Evolutionary conservation across 2,797 vertebrate species (phyloP), one percentile per base, ranked within the genome.

Genomic region (Phoxinus dragarum): DNA sequence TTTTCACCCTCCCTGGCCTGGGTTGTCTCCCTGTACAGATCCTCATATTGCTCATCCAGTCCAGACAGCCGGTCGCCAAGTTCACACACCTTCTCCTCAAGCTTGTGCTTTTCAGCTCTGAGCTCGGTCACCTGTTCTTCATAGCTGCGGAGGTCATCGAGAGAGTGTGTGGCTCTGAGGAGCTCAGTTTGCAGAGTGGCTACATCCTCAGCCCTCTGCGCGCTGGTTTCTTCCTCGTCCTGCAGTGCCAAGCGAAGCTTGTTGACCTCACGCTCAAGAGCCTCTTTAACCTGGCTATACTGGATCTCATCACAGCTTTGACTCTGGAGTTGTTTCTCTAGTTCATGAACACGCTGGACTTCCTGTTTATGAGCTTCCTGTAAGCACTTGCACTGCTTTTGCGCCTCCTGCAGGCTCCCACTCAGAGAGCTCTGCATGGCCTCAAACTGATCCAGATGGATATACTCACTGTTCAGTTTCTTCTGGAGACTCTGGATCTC

Each of bases 151-250:
- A 96, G 90, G 6, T 96, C 95, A 38, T 93, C 90, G 0, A 98
- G 77, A 0, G 95, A 94, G 82, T 94, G 95, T 0, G 92, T 97
- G 64, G 95, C 92, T 14, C 84, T 94, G 47, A 94, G 95, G 52
- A 98, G 92, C 92, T 98, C 97, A 0, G 88, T 93, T 86, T 94
- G 97, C 85, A 99, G 92, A 67, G 92, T 92, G 1, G 93, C 89
- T 34, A 97, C 89, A 0, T 98, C 95, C 83, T 96, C 89, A 0
- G 91, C 92, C 90, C 94, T 95, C 83, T 87, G 93, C 9, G 80
- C 88, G 2, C 68, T 95, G 85, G 93, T 96, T 49, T 96, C 96
- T 88, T 97, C 96, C 88, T 97, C 96, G 21, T 97, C 96, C 0
- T 85, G 88, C 82, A 98, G 91, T 42, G 92, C 93, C 54, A 86